Base-by-base conservation (phyloP, 2,113 vertebrate species). In the Tichodroma muraria region DNA sequence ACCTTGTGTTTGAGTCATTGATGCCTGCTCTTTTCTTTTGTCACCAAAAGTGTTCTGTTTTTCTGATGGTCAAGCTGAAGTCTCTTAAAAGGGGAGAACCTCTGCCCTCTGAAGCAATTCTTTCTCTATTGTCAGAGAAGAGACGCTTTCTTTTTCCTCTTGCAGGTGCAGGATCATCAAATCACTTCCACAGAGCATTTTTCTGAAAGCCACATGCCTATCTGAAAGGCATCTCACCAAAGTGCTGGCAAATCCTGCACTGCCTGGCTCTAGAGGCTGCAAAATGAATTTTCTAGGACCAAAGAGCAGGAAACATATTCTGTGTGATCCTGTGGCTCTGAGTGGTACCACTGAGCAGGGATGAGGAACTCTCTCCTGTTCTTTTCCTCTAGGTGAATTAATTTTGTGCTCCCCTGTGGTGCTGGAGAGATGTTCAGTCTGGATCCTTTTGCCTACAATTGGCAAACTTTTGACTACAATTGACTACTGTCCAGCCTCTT, bases 251-350 rank as follows among this genome's bases (percentile, higher is more conserved):
- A 79, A 82, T 60, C 28, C 57, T 76, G 31, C 7, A 6, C 27
- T 63, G 18, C 33, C 27, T 47, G 52, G n/a, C 49, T 85, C 16
- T 68, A 45, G 68, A 79, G 6, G 6, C 22, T 71, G 49, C 38
- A 57, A 40, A 9, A 60, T 17, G 15, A 75, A 54, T 61, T 73
- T 24, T 33, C 25, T 0, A 2, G 28, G 22, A 33, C 6, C 7
- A 6, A 20, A 17, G 44, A 76, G 44, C 21, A 80, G n/a, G 24
- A 65, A 83, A 77, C 21, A 47, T 1, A 4, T 6, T 75, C 13
- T 5, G 3, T 31, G 45, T 6, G 9, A 50, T 33, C 35, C 18
- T 4, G 1, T 4, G 24, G 24, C 40, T 72, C 30, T 2, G 3
- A 47, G 17, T 12, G 47, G 40, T 37, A 20, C 8, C 38, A 15